Base-by-base conservation (phyloP, 30 jellyfish, hydroid and myxozoan genomes). In the Aurelia coerulea region DNA sequence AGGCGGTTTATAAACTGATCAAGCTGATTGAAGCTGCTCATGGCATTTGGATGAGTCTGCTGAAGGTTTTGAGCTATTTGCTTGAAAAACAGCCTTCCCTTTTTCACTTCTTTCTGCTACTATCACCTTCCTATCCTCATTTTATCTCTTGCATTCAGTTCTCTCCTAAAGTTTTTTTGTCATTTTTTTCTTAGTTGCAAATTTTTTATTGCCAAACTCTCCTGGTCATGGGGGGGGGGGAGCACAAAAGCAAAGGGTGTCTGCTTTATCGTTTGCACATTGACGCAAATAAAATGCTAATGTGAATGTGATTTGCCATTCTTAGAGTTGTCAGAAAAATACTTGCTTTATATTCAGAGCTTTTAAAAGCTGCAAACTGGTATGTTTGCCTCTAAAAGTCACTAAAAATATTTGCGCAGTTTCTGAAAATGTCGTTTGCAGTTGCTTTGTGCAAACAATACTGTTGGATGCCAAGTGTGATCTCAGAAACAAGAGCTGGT, bases 61-160 rank as follows among this genome's bases (percentile, higher is more conserved):
- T 74, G 92, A 84, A 84, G 93, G 93, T 84, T 84, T 84, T 84
- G 81, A 84, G 93, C 87, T 84, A 84, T 84, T 84, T 84, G 93
- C 93, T 84, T 84, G 93, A 84, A 84, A 84, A 84, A 84, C 87
- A 84, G 87, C 83, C 93, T 84, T 84, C 88, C 85, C 92, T 74
- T 84, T 80, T 73, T 84, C 87, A 29, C 93, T 84, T 73, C 93
- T 60, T 54, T 65, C 93, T 84, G 85, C 73, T 62, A 77, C 93
- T 84, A 62, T 84, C 93, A 71, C 93, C 66, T 84, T 84, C 93
- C 93, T 84, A 76, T 84, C 93, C 93, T 84, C 93, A 74, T 14
- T 39, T 84, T 84, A 34, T 84, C 93, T 68, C 88, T 56, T 73
- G 83, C 52, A 63, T 84, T 84, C 68, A 54, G 70, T 35, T 73